phyloP scores from a whole-genome alignment of 2,888 invertebrate species.

The Eledone cirrhosa region DNA sequence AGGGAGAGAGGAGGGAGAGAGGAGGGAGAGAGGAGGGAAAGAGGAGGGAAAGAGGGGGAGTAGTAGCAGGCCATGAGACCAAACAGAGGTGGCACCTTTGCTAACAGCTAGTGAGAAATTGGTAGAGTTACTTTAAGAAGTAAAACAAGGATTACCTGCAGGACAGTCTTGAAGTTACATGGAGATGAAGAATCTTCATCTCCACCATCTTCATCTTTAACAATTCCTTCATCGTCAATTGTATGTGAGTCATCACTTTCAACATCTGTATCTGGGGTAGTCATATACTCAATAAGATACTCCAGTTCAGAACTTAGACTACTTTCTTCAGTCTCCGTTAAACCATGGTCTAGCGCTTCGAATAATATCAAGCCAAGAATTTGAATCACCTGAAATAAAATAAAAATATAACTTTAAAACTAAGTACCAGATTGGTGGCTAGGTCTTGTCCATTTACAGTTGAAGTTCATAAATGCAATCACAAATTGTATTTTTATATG shows the following conservation, averaged over 20 bases:
- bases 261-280: conserved; percentile 74
- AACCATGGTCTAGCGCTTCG: conserved; percentile 88
- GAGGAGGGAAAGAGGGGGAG: too few relatives aligned
- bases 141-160: background rate
- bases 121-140: too few relatives aligned
- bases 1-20: too few relatives aligned
- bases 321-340: conserved; percentile 85
- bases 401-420: too few relatives aligned
- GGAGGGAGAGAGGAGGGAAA: too few relatives aligned
- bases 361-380: conserved; percentile 86
- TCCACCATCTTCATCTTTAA: conserved; percentile 70
- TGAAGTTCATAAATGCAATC: too few relatives aligned
- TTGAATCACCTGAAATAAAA: conserved; percentile 76
- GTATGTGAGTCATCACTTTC: conserved; percentile 91
- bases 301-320: conserved; percentile 86
- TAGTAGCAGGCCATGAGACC: too few relatives aligned
- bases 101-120: too few relatives aligned
- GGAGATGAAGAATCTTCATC: conserved; percentile 42
- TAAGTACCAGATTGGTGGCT: too few relatives aligned
- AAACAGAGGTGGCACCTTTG: too few relatives aligned
- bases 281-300: conserved; percentile 86
- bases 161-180: conserved; percentile 3
- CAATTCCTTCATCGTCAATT: conserved; percentile 72
- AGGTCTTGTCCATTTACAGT: too few relatives aligned
- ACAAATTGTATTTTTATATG: too few relatives aligned